phyloP scores from a whole-genome alignment of 2,797 vertebrate species.

The Perodicticus potto region DNA sequence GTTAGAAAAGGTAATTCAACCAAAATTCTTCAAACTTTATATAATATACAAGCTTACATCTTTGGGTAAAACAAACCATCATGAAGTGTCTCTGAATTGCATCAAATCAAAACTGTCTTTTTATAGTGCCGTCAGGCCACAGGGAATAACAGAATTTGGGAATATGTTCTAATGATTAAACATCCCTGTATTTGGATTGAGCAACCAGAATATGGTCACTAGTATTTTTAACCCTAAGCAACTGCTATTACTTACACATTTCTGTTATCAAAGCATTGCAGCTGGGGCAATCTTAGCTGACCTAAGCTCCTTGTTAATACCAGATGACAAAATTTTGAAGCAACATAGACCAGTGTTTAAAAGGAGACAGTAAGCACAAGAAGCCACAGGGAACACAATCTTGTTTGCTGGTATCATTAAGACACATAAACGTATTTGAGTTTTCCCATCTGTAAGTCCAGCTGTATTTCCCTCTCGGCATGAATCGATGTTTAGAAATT shows the following conservation, averaged over 20 bases:
- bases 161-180: background rate
- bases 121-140: background rate
- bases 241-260: background rate
- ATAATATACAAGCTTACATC: background rate
- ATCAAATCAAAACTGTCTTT: background rate
- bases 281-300: background rate
- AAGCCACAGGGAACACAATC: background rate
- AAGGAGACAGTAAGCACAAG: background rate
- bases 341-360: background rate
- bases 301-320: background rate
- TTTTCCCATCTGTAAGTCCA: background rate
- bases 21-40: background rate
- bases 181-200: background rate
- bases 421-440: background rate
- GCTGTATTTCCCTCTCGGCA: background rate
- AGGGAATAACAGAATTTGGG: background rate
- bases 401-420: background rate
- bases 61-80: background rate
- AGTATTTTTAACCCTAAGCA: background rate
- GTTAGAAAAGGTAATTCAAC: background rate
- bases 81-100: background rate
- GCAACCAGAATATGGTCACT: background rate
- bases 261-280: background rate
- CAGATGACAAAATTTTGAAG: background rate
- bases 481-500: slow-evolving; percentile 32